Base-by-base conservation (phyloP, 2,113 vertebrate genomes). In the Trachemys scripta region DNA sequence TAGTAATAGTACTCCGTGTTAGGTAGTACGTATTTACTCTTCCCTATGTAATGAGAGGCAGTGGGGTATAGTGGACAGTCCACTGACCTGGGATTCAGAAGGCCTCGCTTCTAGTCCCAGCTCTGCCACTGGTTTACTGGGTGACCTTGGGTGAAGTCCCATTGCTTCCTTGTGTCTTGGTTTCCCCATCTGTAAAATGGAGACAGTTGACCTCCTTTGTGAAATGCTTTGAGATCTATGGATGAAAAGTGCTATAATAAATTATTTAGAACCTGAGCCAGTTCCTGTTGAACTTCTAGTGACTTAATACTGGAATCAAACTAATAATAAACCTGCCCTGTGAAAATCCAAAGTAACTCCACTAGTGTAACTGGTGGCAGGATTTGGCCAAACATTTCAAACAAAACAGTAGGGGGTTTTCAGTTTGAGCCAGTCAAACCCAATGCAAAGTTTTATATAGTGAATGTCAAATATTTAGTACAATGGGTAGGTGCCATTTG, bases 31-130 rank as follows among this genome's bases (percentile, higher is more conserved):
- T 65, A n/a, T 1, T 92, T 86, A 29, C 80, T 94, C 83, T 45
- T 94, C 72, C 80, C 62, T 84, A 76, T 80, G 12, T 82, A 86
- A 93, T 87, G 94, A 53, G 12, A 92, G 62, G 49, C 78, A 76
- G 38, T 45, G 38, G 38, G 72, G 38, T 42, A 1, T 4, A 13
- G 11, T 25, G 42, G 5, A 45, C 72, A 76, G 42, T 45, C 42
- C n/a, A 0, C 5, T 17, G 65, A 69, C 35, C 65, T n/a, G 83
- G 78, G 50, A 42, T 82, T 31, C 65, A 69, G 65, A 25, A 78
- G 51, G 22, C 8, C 53, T 38, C 8, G 9, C 51, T 45, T 47
- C 50, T 54, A 12, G 7, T 1, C 53, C 38, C 6, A 6, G 57
- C 90, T 75, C 0, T 0, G 49, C 49, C 88, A 14, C 51, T 22